A percentile compares a stretch with the other conserved stretches of the same genome.
Conservation (phyloP, 2,888 invertebrate species). For the Drosophila tripunctata region DNA sequence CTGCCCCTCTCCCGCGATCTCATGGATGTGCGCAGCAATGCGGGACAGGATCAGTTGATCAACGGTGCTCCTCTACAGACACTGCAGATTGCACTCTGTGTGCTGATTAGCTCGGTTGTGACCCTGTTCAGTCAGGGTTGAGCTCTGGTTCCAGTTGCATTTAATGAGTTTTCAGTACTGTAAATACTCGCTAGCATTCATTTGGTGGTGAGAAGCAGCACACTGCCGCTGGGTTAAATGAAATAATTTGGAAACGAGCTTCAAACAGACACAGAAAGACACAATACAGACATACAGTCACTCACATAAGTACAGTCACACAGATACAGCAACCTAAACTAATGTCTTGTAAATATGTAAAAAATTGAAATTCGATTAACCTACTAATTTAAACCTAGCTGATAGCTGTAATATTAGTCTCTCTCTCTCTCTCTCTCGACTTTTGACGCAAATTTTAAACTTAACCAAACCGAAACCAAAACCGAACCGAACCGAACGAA, state of each 20-base stretch:
- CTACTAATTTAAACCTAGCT: slow-evolving; percentile 63
- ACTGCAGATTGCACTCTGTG: slow-evolving; percentile 16
- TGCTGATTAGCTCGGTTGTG: slow-evolving; percentile 22
- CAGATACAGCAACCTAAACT: slow-evolving; percentile 24
- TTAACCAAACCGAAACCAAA: slow-evolving; percentile 15
- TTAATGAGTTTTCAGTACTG: slow-evolving; percentile 49
- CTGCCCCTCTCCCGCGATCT: slow-evolving; percentile 86
- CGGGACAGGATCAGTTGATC: slow-evolving; percentile 64
- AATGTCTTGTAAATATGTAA: slow-evolving; percentile 73
- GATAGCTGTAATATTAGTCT: slow-evolving; percentile 63
- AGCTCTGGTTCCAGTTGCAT: background rate
- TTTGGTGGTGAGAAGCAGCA: slow-evolving; percentile 35
- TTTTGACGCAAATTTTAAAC: slow-evolving; percentile 55
- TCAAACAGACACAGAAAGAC: slow-evolving; percentile 44
- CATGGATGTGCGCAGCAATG: slow-evolving; percentile 83
- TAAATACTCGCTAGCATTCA: slow-evolving; percentile 63
- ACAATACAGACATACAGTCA: slow-evolving; percentile 5
- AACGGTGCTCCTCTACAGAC: slow-evolving; percentile 29
- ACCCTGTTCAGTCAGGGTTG: slow-evolving; percentile 43
- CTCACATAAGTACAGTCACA: slow-evolving; percentile 14
- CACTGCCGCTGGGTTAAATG: slow-evolving; percentile 28
- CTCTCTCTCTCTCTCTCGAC: slow-evolving; percentile 33
- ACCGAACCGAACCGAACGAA: no score
- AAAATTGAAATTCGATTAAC: slow-evolving; percentile 59
- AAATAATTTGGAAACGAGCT: slow-evolving; percentile 69